A percentile compares a stretch with the other conserved stretches of the same genome.
These are phyloP conservation scores for Drosophila serrata DNA, from an alignment of 1,140 invertebrate species.

Conservation along the genomic window DNA sequence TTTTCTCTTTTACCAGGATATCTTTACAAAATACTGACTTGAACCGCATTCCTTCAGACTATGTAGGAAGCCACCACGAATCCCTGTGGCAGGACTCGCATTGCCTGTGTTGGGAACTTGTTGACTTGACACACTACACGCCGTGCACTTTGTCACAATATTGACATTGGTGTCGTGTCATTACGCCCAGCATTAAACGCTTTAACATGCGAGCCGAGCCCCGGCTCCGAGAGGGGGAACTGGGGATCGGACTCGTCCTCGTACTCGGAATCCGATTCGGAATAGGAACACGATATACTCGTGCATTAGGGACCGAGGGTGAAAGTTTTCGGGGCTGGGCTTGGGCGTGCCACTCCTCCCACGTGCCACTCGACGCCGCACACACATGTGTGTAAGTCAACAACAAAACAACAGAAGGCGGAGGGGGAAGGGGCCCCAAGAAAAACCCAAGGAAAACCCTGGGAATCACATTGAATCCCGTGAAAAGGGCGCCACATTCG, in stretches of 20 bases:
- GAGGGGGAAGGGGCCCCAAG: neutral
- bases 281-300: slow-evolving; percentile 23
- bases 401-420: slow-evolving; percentile 27
- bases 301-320: slow-evolving; percentile 14
- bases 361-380: slow-evolving; percentile 53
- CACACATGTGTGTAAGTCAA: slow-evolving; percentile 44
- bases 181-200: slow-evolving; percentile 76
- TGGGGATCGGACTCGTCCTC: slow-evolving; percentile 8
- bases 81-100: slow-evolving; percentile 1
- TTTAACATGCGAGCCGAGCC: slow-evolving; percentile 65
- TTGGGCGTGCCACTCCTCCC: slow-evolving; percentile 12
- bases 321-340: slow-evolving; percentile 18
- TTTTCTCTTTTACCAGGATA: too few species aligned
- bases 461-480: slow-evolving; percentile 45
- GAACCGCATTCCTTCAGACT: neutral
- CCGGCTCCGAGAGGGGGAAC: slow-evolving; percentile 3
- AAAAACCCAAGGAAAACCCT: slow-evolving; percentile 35
- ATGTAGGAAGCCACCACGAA: slow-evolving; percentile 1
- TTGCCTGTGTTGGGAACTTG: slow-evolving; percentile 55
- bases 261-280: slow-evolving; percentile 14
- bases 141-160: slow-evolving; percentile 67
- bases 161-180: slow-evolving; percentile 83
- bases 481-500: slow-evolving; percentile 67
- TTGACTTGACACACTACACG: slow-evolving; percentile 72
- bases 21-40: slow-evolving; percentile 3